These are phyloP conservation scores for Pectinophora gossypiella DNA, from an alignment of 1,140 invertebrate species.

Conservation along the genomic window DNA sequence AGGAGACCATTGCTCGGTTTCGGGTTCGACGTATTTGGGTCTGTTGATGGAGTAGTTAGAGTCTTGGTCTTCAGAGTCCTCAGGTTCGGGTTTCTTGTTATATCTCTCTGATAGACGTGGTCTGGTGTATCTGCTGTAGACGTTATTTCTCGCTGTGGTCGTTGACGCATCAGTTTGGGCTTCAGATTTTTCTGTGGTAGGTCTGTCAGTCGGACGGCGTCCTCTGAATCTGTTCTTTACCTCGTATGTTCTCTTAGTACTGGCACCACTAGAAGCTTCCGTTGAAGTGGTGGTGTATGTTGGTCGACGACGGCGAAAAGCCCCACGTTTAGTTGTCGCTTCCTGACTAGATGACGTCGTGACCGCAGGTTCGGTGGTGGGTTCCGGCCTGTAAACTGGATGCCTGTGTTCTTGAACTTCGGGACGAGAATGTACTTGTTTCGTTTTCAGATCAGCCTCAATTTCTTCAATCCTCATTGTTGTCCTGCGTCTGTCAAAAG, in stretches of 20 bases:
- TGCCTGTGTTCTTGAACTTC: constrained; percentile 57
- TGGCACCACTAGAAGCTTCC: constrained; percentile 36
- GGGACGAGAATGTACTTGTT: constrained; percentile 51
- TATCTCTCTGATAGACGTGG: constrained; percentile 57
- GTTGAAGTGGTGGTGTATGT: constrained; percentile 47
- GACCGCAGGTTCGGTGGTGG: constrained; percentile 35
- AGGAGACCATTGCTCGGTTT: constrained; percentile 80
- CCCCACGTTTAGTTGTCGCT: constrained; percentile 41
- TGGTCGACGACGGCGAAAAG: constrained; percentile 51
- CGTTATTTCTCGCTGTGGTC: constrained; percentile 37
- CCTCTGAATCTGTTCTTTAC: constrained; percentile 62
- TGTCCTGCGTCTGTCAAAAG: constrained; percentile 61
- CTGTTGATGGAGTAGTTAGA: constrained; percentile 66
- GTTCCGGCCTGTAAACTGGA: constrained; percentile 62
- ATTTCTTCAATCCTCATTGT: constrained; percentile 75
- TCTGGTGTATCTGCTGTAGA: constrained; percentile 44
- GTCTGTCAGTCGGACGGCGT: constrained; percentile 61
- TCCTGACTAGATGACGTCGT: constrained; percentile 32
- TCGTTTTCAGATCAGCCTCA: constrained; percentile 69
- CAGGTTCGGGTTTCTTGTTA: constrained; percentile 51
- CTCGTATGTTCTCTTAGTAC: constrained; percentile 49
- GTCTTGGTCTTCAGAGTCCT: constrained; percentile 65
- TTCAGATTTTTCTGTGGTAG: constrained; percentile 52
- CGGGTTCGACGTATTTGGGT: constrained; percentile 59
- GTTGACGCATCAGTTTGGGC: constrained; percentile 38